phyloP scores from a whole-genome alignment of 1,140 invertebrate genomes.

The Ephestia elutella region DNA sequence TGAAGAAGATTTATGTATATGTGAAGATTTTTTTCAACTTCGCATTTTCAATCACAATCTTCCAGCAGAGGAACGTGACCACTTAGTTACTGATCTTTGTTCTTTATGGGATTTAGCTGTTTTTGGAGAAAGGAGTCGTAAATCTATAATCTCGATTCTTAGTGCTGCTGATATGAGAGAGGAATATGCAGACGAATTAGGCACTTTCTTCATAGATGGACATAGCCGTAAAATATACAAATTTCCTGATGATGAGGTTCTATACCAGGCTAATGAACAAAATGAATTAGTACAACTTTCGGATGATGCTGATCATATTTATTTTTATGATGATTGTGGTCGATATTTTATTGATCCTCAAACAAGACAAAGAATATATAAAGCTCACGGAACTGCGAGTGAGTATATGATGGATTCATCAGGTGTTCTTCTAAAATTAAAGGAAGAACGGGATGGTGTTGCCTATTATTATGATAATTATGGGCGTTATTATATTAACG shows the following conservation, averaged over 20 bases:
- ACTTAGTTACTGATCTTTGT: slow-evolving; percentile 56
- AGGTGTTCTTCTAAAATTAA: slow-evolving; percentile 52
- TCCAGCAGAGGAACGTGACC: slow-evolving; percentile 47
- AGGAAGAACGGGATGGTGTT: slow-evolving; percentile 52
- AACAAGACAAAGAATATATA: slow-evolving; percentile 55
- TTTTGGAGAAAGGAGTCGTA: slow-evolving; percentile 49
- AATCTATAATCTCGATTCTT: slow-evolving; percentile 64
- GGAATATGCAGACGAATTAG: slow-evolving; percentile 59
- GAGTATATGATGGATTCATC: slow-evolving; percentile 63
- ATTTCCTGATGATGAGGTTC: slow-evolving; percentile 36
- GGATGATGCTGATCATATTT: slow-evolving; percentile 55
- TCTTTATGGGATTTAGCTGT: slow-evolving; percentile 60
- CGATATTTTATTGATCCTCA: slow-evolving; percentile 56
- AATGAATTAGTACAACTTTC: slow-evolving; percentile 50
- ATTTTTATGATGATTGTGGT: slow-evolving; percentile 66
- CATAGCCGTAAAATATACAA: slow-evolving; percentile 64
- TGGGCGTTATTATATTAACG: slow-evolving; percentile 58
- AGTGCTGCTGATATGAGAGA: slow-evolving; percentile 57
- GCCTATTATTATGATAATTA: slow-evolving; percentile 58
- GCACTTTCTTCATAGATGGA: slow-evolving; percentile 56
- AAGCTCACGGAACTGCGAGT: slow-evolving; percentile 53
- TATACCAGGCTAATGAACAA: slow-evolving; percentile 59
- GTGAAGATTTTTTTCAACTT: slow-evolving; percentile 59
- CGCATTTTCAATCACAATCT: slow-evolving; percentile 59
- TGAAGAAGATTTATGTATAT: slow-evolving; percentile 44